Base-by-base conservation (phyloP, 2,113 vertebrate species). In the Upupa epops region DNA sequence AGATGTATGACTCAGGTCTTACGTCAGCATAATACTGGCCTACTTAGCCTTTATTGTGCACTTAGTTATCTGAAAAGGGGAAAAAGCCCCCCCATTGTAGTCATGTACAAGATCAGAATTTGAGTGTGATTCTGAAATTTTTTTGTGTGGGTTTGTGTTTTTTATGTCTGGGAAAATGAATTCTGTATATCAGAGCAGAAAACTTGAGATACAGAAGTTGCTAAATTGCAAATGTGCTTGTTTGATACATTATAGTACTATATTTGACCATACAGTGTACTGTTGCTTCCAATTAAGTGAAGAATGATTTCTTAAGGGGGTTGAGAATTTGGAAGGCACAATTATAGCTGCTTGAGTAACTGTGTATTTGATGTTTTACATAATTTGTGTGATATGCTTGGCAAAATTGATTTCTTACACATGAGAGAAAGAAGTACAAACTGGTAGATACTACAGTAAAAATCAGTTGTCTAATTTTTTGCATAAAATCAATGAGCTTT, bases 21-120 rank as follows among this genome's bases (percentile, higher is more conserved):
- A 3, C n/a, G 25, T 68, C 25, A 64, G 19, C 13, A 9, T 56
- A 42, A 37, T 66, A 7, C 21, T 75, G 21, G 4, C 19, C 48
- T 87, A 24, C 25, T 63, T 79, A 60, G 22, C 42, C 68, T 68
- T 83, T 89, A 9, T 72, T 88, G 12, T 51, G 29, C 25, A n/a
- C 42, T 48, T 59, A 31, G 18, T 56, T 75, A 28, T 45, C 29
- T 60, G 29, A 60, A 61, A 89, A 85, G 28, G 5, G 7, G 8
- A 4, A 11, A 1, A 75, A 2, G 0, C 0, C 12, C 4, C n/a
- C 6, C 5, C 0, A 0, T 69, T 31, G 61, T 66, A 60, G 25
- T 34, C 49, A 21, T 69, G 4, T 28, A 13, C 9, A 48, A 45
- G 42, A 20, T 59, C 17, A 76, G 22, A 91, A 55, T 91, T 76